Conservation (phyloP, 2,888 invertebrate genomes). For the Sinelater perroti region DNA sequence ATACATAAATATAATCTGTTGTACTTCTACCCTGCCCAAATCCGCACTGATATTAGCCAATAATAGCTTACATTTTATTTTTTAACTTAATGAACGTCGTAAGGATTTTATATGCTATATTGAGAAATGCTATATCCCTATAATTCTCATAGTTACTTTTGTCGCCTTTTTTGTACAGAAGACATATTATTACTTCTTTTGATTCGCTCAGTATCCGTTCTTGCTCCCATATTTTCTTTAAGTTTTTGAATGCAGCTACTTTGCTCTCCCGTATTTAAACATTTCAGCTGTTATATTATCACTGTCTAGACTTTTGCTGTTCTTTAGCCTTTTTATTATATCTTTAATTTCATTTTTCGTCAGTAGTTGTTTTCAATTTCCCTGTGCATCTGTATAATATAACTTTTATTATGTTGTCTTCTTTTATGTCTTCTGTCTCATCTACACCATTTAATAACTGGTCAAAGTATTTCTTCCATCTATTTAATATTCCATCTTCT, state of each 20-base stretch:
- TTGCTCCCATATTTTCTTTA: slow-evolving; percentile 2
- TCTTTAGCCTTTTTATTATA: not conserved
- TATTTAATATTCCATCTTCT: slow-evolving; percentile 3
- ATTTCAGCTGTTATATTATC: not conserved
- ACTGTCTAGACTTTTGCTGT: slow-evolving; percentile 1
- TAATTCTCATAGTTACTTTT: slow-evolving; percentile 2
- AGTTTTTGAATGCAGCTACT: too few species aligned
- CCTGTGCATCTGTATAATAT: not conserved
- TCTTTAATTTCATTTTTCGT: not conserved
- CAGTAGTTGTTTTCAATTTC: not conserved
- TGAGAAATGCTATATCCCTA: not conserved
- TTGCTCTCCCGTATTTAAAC: slow-evolving; percentile 1
- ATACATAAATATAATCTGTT: not conserved
- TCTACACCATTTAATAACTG: not conserved
- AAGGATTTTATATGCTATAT: not conserved
- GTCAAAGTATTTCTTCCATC: slow-evolving; percentile 3
- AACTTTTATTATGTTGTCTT: too few species aligned
- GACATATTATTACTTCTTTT: not conserved
- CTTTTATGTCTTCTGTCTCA: slow-evolving; percentile 1
- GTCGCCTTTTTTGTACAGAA: not conserved
- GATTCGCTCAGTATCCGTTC: not conserved
- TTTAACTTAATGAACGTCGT: not conserved
- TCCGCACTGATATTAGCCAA: not conserved
- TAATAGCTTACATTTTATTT: not conserved
- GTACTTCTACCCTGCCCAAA: not conserved